Base-by-base conservation (phyloP, 92 coral and sea anemone species). In the Umimayanthus kanabou region DNA sequence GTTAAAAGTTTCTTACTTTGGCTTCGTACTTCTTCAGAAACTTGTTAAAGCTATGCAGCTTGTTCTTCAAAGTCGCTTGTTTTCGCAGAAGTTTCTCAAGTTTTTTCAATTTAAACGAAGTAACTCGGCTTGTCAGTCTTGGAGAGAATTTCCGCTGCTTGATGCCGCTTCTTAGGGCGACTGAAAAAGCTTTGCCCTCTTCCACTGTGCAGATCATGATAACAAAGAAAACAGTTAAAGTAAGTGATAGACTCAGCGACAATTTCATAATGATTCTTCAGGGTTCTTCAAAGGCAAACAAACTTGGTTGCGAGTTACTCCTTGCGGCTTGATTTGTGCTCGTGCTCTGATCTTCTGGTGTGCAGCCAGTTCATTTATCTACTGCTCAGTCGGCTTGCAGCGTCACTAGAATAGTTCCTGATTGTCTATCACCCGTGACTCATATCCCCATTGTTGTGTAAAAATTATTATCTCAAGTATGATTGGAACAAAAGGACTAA, bases 11-110 rank as follows among this genome's bases (percentile, higher is more conserved):
- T 65, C 76, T 81, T 42, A 81, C 85, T 53, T 65, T 81, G 76
- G 16, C 23, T 66, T 81, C 61, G 85, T 81, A 81, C 70, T 81
- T 81, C 75, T 81, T 81, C 22, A 81, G 5, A 43, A 81, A 66
- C 42, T 64, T 81, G 75, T 66, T 81, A 10, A 81, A 81, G 57
- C 85, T 81, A 18, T 16, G 74, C 57, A 81, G 76, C 0, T 66
- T 81, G 29, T 58, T 65, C 43, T 65, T 65, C 75, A 81, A 40
- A 23, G 47, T 81, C 29, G 18, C 55, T 66, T 39, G 42, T 61
- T 58, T 40, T 23, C 37, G 70, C 11, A 81, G 13, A 9, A 81
- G 16, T 65, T 81, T 40, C 18, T 39, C 76, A 9, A 81, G 76
- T 81, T 39, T 81, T 42, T 25, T 11, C 30, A 81, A 39, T 37